A percentile compares a stretch with the other conserved stretches of the same genome.
Conservation (phyloP, 2,888 invertebrate species). For the Drosophila mimica region DNA sequence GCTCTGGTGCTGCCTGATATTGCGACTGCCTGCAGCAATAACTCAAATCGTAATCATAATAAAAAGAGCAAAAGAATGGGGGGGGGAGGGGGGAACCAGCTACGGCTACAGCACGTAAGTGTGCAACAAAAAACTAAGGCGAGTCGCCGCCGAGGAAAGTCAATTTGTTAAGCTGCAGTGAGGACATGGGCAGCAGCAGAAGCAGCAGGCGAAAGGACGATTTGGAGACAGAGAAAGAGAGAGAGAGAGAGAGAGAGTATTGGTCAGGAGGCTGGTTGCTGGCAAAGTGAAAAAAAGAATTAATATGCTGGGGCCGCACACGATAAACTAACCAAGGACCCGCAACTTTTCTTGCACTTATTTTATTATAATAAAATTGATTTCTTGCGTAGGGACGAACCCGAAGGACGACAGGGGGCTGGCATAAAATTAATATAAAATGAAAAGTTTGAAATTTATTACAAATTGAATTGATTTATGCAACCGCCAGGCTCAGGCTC, state of each 20-base stretch:
- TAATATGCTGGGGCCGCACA: conserved; percentile 59
- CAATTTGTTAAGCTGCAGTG: conserved; percentile 78
- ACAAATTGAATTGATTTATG: conserved; percentile 80
- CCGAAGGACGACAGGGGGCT: conserved; percentile 43
- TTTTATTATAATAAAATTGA: conserved; percentile 80
- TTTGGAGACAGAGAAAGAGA: conserved; percentile 5
- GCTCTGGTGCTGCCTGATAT: conserved; percentile 31
- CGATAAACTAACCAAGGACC: conserved; percentile 63
- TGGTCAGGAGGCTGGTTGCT: conserved; percentile 9
- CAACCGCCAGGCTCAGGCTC: conserved; percentile 29
- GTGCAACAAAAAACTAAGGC: conserved; percentile 67
- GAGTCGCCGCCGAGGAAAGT: conserved; percentile 73
- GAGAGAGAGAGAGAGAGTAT: conserved; percentile 21
- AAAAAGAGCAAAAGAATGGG: conserved; percentile 57
- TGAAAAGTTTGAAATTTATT: conserved; percentile 80
- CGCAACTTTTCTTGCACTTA: conserved; percentile 69
- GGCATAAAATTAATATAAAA: conserved; percentile 79
- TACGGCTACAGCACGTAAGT: conserved; percentile 54
- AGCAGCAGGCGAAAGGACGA: conserved; percentile 21
- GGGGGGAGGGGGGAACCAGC: conserved; percentile 20
- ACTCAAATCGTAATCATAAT: conserved; percentile 78
- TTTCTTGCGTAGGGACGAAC: conserved; percentile 48
- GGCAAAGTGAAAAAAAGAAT: conserved; percentile 45
- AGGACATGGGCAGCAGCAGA: conserved; percentile 27
- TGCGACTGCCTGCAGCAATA: conserved; percentile 76